Conservation (phyloP, 2,888 invertebrate species). For the Seira musarum region DNA sequence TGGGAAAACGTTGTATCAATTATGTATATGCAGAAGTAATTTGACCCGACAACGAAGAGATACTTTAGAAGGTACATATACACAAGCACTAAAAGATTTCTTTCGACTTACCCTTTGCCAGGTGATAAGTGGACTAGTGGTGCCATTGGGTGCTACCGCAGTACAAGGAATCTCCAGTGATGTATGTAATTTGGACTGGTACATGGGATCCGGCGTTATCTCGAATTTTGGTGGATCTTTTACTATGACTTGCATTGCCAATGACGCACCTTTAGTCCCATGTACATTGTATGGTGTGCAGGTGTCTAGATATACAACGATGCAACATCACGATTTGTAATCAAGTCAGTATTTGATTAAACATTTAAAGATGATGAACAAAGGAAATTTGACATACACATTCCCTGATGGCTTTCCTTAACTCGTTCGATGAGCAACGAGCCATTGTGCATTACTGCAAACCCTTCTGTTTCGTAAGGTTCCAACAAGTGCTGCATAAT, state of each 20-base stretch:
- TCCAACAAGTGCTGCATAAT: slow-evolving; percentile 76
- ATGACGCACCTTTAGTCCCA: slow-evolving; percentile 94
- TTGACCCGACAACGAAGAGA: too few relatives aligned
- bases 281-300: slow-evolving; percentile 97
- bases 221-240: slow-evolving; percentile 94
- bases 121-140: slow-evolving; percentile 89
- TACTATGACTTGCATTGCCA: slow-evolving; percentile 86
- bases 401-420: slow-evolving; percentile 85
- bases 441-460: slow-evolving; percentile 95
- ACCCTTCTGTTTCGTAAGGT: slow-evolving; percentile 93
- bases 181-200: slow-evolving; percentile 91
- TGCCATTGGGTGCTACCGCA: slow-evolving; percentile 88
- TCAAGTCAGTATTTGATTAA: too few relatives aligned
- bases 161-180: slow-evolving; percentile 96
- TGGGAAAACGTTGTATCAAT: too few relatives aligned
- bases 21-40: too few relatives aligned
- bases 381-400: too few relatives aligned
- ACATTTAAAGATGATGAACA: too few relatives aligned
- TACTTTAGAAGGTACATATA: too few relatives aligned
- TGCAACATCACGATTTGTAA: too few relatives aligned
- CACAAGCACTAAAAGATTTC: too few relatives aligned
- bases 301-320: too few relatives aligned
- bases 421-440: slow-evolving; percentile 91
- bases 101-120: slow-evolving; percentile 83
- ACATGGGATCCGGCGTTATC: slow-evolving; percentile 90